phyloP scores from a whole-genome alignment of 1,140 invertebrate species.

The Hyposmocoma kahamanoa region DNA sequence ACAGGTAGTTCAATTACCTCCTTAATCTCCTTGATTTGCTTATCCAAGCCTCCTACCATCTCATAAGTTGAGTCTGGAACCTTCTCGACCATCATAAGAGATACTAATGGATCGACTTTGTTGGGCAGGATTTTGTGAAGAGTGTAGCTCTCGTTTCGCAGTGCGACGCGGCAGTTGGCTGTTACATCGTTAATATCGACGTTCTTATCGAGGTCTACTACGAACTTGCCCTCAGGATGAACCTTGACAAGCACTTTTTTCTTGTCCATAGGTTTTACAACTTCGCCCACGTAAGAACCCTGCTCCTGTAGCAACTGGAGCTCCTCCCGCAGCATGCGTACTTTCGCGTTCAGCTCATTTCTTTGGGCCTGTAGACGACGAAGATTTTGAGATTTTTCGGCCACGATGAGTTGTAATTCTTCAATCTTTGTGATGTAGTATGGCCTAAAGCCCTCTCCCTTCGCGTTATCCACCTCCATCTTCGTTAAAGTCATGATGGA shows the following conservation, averaged over 20 bases:
- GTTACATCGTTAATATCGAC: slow-evolving; percentile 99
- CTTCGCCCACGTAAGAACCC: slow-evolving; percentile 99
- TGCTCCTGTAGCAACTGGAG: slow-evolving; percentile 98
- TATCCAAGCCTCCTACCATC: slow-evolving; percentile 99
- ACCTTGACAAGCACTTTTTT: slow-evolving; percentile 99
- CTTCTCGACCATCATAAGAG: slow-evolving; percentile 99
- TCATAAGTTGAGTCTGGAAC: slow-evolving; percentile 99
- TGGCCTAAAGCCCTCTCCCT: slow-evolving; percentile 91
- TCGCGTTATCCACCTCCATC: slow-evolving; percentile 91
- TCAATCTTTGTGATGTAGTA: slow-evolving; percentile 99
- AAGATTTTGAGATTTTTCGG: slow-evolving; percentile 98
- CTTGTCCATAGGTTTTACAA: slow-evolving; percentile 99
- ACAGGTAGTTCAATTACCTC: slow-evolving; percentile 99
- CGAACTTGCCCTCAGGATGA: slow-evolving; percentile 99
- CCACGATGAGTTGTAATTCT: slow-evolving; percentile 94
- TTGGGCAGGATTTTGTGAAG: slow-evolving; percentile 99
- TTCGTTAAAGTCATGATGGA: slow-evolving; percentile 70
- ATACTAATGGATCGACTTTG: slow-evolving; percentile 99
- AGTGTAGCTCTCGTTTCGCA: slow-evolving; percentile 99
- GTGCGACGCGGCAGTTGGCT: slow-evolving; percentile 97
- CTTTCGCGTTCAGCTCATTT: slow-evolving; percentile 99
- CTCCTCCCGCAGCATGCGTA: slow-evolving; percentile 98
- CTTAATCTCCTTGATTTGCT: slow-evolving; percentile 99
- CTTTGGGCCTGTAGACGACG: slow-evolving; percentile 97
- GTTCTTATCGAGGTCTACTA: slow-evolving; percentile 99